Conservation (phyloP, 2,113 vertebrate genomes). For the Hassar affinis region DNA sequence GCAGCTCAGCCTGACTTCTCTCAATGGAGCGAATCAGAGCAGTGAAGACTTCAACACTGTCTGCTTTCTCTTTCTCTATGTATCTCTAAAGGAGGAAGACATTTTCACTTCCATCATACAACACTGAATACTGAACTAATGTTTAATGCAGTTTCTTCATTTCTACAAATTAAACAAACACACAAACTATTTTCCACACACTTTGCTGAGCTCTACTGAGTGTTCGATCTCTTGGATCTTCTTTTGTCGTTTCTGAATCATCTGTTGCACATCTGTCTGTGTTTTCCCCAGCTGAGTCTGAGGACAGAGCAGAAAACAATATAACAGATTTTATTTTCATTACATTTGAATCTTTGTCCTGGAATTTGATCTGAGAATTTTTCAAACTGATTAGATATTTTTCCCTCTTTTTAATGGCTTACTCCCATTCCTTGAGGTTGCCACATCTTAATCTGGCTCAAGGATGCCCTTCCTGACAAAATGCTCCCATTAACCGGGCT, state of each 20-base stretch:
- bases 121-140: neutral
- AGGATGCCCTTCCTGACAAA: too few species aligned
- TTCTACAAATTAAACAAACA: neutral
- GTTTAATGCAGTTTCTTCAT: neutral
- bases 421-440: too few species aligned
- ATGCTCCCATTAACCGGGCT: too few species aligned
- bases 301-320: neutral
- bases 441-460: too few species aligned
- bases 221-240: neutral
- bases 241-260: neutral
- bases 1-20: conserved; percentile 6
- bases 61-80: conserved; percentile 1
- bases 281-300: neutral
- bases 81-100: neutral
- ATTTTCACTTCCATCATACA: neutral
- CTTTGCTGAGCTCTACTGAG: neutral
- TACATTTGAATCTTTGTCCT: too few species aligned
- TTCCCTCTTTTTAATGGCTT: too few species aligned
- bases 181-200: neutral
- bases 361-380: too few species aligned
- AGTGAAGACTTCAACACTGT: conserved; percentile 10
- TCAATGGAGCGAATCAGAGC: conserved; percentile 4
- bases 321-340: neutral
- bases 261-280: too few species aligned
- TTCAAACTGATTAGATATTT: neutral